phyloP scores from a whole-genome alignment of 2,888 invertebrate species.

The Aromia moschata region DNA sequence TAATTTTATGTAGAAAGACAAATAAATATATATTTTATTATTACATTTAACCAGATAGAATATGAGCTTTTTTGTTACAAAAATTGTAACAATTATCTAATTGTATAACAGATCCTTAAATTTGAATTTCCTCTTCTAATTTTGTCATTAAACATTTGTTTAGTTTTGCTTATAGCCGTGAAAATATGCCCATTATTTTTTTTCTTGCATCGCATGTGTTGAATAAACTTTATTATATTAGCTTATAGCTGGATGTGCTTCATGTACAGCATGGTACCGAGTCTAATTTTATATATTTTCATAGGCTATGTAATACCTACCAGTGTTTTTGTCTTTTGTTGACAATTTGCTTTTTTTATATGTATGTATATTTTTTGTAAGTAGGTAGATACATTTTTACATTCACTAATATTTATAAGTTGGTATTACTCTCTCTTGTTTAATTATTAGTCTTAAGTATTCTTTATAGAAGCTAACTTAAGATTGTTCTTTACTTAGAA shows the following conservation, averaged over 20 bases:
- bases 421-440: too few species aligned
- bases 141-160: too few species aligned
- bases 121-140: too few species aligned
- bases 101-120: too few species aligned
- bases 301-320: neutral
- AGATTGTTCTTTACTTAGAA: too few species aligned
- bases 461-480: too few species aligned
- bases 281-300: conserved; percentile 29
- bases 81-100: neutral
- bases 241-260: conserved; percentile 31
- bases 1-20: neutral
- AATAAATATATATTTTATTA: neutral
- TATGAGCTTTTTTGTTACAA: too few species aligned
- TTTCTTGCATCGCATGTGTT: conserved; percentile 21
- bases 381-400: too few species aligned
- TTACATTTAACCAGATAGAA: neutral
- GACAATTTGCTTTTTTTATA: conserved; percentile 1
- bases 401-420: too few species aligned
- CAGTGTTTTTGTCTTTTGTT: neutral
- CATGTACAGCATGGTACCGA: conserved; percentile 26
- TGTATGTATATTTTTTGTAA: too few species aligned
- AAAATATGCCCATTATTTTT: conserved; percentile 6
- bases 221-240: conserved; percentile 22
- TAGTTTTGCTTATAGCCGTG: conserved; percentile 11
- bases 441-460: too few species aligned